These are phyloP conservation scores for Perccottus glenii DNA, from an alignment of 2,113 vertebrate genomes.

Conservation along the genomic window DNA sequence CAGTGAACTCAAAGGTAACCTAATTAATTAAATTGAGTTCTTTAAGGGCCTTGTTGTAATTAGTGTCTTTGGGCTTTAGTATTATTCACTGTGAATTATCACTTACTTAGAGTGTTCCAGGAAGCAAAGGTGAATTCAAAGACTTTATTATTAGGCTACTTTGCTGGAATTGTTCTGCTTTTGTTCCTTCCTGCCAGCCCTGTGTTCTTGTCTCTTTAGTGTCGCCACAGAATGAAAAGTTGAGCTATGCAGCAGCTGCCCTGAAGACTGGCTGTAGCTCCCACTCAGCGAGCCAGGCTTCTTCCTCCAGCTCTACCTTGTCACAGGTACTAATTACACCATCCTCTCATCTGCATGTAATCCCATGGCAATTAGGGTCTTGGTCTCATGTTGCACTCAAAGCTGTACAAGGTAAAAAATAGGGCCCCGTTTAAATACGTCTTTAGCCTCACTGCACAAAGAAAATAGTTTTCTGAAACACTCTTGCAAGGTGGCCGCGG, in stretches of 20 bases:
- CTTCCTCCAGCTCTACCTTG: conserved; percentile 57
- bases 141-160: neutral
- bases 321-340: conserved; percentile 70
- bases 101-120: neutral
- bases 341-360: neutral
- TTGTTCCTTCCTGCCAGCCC: conserved; percentile 6
- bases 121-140: neutral
- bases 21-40: neutral
- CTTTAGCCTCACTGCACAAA: no score
- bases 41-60: conserved; percentile 1
- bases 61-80: neutral
- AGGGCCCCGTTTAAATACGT: neutral
- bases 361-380: neutral
- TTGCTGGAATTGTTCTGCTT: neutral
- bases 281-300: conserved; percentile 40
- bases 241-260: conserved; percentile 85
- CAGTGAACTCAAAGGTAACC: conserved; percentile 76
- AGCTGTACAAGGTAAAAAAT: neutral
- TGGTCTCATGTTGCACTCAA: neutral
- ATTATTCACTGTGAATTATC: no score
- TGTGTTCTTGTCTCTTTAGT: conserved; percentile 32
- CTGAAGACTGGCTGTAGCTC: conserved; percentile 75
- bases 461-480: no score
- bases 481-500: no score
- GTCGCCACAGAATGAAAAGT: conserved; percentile 76